Base-by-base conservation (phyloP, 2,113 vertebrate genomes). In the Beaufortia kweichowensis region DNA sequence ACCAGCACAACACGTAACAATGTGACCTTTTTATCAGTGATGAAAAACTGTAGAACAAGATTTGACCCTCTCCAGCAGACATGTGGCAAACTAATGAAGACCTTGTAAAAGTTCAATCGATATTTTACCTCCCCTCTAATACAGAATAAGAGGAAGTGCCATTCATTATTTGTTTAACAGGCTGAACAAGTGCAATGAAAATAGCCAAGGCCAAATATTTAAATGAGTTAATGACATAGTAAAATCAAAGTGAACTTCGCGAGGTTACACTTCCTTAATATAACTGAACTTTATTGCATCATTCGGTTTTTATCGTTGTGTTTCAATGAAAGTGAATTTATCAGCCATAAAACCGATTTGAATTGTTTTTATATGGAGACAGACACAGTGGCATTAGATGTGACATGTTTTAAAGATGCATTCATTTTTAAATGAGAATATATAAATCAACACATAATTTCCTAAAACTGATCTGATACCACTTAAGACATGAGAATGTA, bases 81-180 rank as follows among this genome's bases (percentile, higher is more conserved):
- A 85, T 81, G 83, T 86, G 72, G 79, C 82, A 86, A 86, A 88
- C 84, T 87, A 89, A 91, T 90, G 83, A 90, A 90, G 85, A 88
- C 86, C 86, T 87, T 86, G 87, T 81, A 83, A 90, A 85, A 89
- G 82, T 72, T 61, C 80, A 74, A 92, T 90, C 70, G 83, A 90
- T 89, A 85, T 84, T 67, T 26, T 7, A 35, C 43, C 48, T 31
- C 24, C 29, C 35, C 31, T 60, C 9, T 29, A 48, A 46, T 61
- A n/a, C 15, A 72, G 33, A 39, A 72, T 14, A 73, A 4, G 71
- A 62, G 55, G 9, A 33, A 28, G 11, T 31, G 24, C 14, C 39
- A 74, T 74, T 23, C 56, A 61, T 62, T 48, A 74, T 48, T 48
- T 29, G 57, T 48, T 61, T 43, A 46, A 71, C 69, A 59, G 69